Evolutionary conservation across 2,113 vertebrate genomes (phyloP), one percentile per base, ranked within the genome.

Genomic region (Lipophrys pholis): DNA sequence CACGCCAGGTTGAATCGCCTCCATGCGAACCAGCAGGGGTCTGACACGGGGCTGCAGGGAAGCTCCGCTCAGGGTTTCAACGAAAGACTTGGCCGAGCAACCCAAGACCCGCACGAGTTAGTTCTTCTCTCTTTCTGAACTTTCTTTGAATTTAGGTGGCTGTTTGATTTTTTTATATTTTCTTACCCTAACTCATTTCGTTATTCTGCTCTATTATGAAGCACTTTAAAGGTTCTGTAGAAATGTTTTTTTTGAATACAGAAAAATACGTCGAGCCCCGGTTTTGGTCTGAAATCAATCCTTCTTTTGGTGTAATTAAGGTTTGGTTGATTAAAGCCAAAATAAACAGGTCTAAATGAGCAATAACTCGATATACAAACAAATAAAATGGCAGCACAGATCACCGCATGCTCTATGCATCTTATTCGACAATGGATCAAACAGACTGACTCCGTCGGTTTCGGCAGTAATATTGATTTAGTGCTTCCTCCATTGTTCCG

Each of bases 51-150:
- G 80, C 91, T 93, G 69, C 89, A 94, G 69, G 89, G 91, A 52
- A 61, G 89, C 80, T 85, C 95, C 8, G 90, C 93, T 61, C 87
- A 94, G 3, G 93, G 91, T 0, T 80, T 90, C 74, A 94, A 84
- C 54, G 96, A 97, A 76, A 94, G 96, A 83, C 88, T 95, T 6
- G 91, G 92, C 53, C 93, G 96, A 72, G 92, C 95, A 71, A 94
- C 93, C 57, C 96, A 96, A 58, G 97, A 98, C 77, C 88, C 95
- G 63, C 96, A 95, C 7, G 96, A 97, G 97, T 99, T 87, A 96
- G 96, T 96, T 75, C 12, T 3, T 65, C 74, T 74, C 42, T 15
- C n/a, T 36, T 12, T 12, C 0, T 14, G 46, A 39, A 14, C 11
- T 42, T 21, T 48, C 0, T 0, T 50, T 50, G 21, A 30, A 4